Conservation (phyloP, 2,888 invertebrate species). For the Gastracanthus pulcherrimus region DNA sequence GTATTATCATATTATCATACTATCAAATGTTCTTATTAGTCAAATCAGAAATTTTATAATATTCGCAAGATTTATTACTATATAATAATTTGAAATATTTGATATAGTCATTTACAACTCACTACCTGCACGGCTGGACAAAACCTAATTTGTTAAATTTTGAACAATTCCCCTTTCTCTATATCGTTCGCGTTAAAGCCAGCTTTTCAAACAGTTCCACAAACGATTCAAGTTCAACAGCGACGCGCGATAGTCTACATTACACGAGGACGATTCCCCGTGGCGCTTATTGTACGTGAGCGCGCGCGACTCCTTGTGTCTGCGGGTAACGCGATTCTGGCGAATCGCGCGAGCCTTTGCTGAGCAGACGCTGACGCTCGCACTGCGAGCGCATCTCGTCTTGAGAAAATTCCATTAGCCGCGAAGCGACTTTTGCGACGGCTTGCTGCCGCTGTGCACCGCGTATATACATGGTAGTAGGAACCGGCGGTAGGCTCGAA, state of each 20-base stretch:
- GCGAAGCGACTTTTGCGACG: no score
- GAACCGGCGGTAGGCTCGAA: conserved; percentile 27
- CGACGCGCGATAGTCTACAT: conserved; percentile 12
- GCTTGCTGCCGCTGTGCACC: background rate
- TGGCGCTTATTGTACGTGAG: background rate
- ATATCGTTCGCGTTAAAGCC: background rate
- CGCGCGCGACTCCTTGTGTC: background rate
- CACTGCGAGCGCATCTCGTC: conserved; percentile 58
- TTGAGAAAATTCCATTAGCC: conserved; percentile 60
- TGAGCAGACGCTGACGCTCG: conserved; percentile 63
- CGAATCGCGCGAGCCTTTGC: background rate
- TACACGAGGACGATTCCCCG: background rate
- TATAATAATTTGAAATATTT: no score
- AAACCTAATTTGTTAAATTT: no score
- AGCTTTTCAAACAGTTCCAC: conserved; percentile 31
- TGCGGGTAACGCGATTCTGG: conserved; percentile 10
- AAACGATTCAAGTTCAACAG: background rate
- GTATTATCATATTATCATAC: no score
- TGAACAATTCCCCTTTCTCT: no score
- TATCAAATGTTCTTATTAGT: no score
- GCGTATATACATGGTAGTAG: background rate
- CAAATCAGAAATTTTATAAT: no score
- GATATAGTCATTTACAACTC: no score
- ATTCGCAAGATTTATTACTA: no score
- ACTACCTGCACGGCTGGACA: no score